phyloP scores from a whole-genome alignment of 92 coral and sea anemone genomes.

The Scolanthus callimorphus region DNA sequence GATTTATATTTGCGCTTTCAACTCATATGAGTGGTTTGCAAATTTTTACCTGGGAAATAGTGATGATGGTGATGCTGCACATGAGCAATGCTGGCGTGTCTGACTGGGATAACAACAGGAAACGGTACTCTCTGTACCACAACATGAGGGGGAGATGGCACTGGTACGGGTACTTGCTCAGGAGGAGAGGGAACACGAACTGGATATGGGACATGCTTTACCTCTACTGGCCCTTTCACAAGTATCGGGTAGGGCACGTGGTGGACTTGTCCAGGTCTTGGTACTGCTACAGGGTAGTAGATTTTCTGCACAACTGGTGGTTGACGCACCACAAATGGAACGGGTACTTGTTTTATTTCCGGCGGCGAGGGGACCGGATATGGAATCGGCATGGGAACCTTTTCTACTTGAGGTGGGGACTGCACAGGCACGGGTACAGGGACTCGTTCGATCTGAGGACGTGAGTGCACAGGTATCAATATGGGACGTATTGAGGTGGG shows the following conservation, averaged over 20 bases:
- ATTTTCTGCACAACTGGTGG: slow-evolving; percentile 76
- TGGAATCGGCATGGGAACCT: slow-evolving; percentile 64
- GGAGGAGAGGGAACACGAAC: slow-evolving; percentile 66
- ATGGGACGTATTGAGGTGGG: slow-evolving; percentile 53
- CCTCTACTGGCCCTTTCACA: slow-evolving; percentile 58
- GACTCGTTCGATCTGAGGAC: slow-evolving; percentile 36
- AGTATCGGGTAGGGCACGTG: slow-evolving; percentile 70
- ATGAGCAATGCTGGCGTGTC: slow-evolving; percentile 14
- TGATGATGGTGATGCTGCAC: slow-evolving; percentile 32
- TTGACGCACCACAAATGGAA: slow-evolving; percentile 64
- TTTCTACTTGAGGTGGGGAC: slow-evolving; percentile 40
- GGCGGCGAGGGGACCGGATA: slow-evolving; percentile 77
- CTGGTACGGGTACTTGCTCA: slow-evolving; percentile 57
- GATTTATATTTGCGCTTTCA: too few relatives aligned
- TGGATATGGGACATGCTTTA: slow-evolving; percentile 51
- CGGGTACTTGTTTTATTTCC: slow-evolving; percentile 65
- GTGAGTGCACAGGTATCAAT: slow-evolving; percentile 41
- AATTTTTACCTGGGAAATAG: not conserved
- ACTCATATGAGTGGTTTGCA: too few relatives aligned
- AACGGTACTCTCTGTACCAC: slow-evolving; percentile 67
- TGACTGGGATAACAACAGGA: slow-evolving; percentile 53
- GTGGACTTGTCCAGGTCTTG: slow-evolving; percentile 63
- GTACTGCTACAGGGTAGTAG: slow-evolving; percentile 69
- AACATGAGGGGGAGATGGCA: slow-evolving; percentile 67
- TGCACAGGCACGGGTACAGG: slow-evolving; percentile 49